A percentile compares a stretch with the other conserved stretches of the same genome.
Conservation (phyloP, 2,797 vertebrate genomes). For the Poecilia velifera region DNA sequence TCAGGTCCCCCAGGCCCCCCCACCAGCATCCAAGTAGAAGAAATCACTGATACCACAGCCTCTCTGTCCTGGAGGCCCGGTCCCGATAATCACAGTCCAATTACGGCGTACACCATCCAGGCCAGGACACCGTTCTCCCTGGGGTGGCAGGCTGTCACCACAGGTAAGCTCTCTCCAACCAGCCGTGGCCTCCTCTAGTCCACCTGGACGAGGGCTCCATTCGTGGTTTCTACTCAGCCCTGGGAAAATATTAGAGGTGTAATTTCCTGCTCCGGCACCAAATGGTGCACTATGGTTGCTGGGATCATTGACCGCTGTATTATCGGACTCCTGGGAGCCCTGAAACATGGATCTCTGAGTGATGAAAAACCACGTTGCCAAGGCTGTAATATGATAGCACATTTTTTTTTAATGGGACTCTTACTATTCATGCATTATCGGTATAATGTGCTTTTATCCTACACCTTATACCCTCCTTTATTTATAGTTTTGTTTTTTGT, state of each 20-base stretch:
- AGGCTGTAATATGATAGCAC: constrained; percentile 58
- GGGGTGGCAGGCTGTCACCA: constrained; percentile 97
- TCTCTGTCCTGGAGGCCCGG: constrained; percentile 96
- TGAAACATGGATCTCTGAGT: constrained; percentile 53
- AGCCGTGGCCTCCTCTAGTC: constrained; percentile 67
- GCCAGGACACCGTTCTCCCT: constrained; percentile 97
- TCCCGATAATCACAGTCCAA: constrained; percentile 97
- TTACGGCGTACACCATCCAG: constrained; percentile 93
- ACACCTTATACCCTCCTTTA: constrained; percentile 32
- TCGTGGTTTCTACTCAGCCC: constrained; percentile 50
- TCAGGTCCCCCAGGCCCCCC: constrained; percentile 95
- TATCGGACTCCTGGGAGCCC: constrained; percentile 64
- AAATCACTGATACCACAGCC: constrained; percentile 93
- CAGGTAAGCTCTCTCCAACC: constrained; percentile 87
- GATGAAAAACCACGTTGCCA: constrained; percentile 57
- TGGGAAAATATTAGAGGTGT: constrained; percentile 68
- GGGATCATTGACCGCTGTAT: constrained; percentile 66
- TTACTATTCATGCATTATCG: constrained; percentile 40
- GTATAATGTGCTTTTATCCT: constrained; percentile 50
- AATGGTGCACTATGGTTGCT: constrained; percentile 51
- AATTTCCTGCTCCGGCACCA: constrained; percentile 60
- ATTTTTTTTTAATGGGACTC: constrained; percentile 47
- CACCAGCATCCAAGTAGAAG: constrained; percentile 90
- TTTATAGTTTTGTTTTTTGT: constrained; percentile 34
- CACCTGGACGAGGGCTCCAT: constrained; percentile 28